phyloP scores from a whole-genome alignment of 1,140 invertebrate species.

The Hesperophylax magnus region DNA sequence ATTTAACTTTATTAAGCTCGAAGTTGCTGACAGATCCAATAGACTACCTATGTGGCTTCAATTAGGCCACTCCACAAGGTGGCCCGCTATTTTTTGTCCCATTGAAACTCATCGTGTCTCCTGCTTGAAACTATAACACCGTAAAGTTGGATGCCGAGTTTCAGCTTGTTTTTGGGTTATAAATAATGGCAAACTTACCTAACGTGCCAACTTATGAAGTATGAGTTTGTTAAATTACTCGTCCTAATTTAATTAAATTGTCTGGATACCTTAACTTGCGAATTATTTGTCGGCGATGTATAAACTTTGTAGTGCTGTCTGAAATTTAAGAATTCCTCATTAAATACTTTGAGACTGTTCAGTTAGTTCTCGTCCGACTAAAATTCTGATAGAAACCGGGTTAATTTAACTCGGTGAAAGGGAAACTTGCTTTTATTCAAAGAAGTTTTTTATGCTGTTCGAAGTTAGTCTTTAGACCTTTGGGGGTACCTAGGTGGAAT shows the following conservation, averaged over 20 bases:
- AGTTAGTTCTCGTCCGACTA: neutral
- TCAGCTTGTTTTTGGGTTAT: constrained; percentile 30
- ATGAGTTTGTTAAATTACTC: constrained; percentile 17
- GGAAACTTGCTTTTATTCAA: too few species aligned
- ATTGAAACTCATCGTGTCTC: neutral
- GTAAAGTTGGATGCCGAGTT: constrained; percentile 8
- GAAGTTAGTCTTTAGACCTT: too few species aligned
- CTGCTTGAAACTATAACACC: neutral
- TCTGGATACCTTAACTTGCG: constrained; percentile 3
- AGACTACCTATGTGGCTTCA: too few species aligned
- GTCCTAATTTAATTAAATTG: constrained; percentile 24
- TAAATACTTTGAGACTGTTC: neutral
- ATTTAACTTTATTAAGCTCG: too few species aligned
- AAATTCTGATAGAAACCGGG: too few species aligned
- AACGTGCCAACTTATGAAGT: constrained; percentile 1
- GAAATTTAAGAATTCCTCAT: constrained; percentile 1
- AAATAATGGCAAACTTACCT: constrained; percentile 38
- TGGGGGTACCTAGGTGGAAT: too few species aligned
- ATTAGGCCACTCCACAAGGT: too few species aligned
- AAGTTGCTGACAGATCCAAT: too few species aligned
- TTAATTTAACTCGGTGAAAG: too few species aligned
- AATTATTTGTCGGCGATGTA: neutral
- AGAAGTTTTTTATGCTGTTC: too few species aligned
- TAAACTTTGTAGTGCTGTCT: neutral
- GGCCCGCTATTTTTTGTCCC: neutral